These are phyloP conservation scores for Uropetala carovei DNA, from an alignment of 2,888 invertebrate genomes.

Conservation along the genomic window DNA sequence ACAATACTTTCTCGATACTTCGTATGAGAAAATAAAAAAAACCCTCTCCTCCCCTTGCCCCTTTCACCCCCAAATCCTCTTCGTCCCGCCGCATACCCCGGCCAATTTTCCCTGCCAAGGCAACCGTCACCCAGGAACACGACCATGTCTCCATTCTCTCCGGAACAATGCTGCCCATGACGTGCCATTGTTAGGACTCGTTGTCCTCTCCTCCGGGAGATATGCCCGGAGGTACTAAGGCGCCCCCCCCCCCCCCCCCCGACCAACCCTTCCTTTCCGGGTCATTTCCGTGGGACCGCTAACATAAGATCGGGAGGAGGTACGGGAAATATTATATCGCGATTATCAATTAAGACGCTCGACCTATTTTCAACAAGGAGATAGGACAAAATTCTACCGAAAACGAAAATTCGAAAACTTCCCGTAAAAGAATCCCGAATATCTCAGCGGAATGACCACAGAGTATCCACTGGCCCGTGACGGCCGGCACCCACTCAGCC, in stretches of 20 bases:
- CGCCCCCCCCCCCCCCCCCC: not conserved
- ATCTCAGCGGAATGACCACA: not conserved
- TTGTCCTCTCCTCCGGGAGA: not conserved
- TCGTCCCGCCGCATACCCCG: not conserved
- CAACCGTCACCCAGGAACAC: not conserved
- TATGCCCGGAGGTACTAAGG: not conserved
- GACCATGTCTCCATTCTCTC: not conserved
- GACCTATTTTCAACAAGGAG: not conserved
- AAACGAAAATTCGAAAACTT: too few species aligned
- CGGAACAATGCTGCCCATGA: not conserved
- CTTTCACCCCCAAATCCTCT: too few species aligned
- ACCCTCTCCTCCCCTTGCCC: too few species aligned
- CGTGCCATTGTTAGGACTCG: slow-evolving; percentile 10
- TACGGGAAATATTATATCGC: not conserved
- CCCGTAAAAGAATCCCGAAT: not conserved
- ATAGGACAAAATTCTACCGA: not conserved
- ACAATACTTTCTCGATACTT: too few species aligned
- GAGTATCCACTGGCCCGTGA: not conserved
- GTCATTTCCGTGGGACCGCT: not conserved
- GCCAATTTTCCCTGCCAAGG: not conserved
- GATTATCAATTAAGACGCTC: not conserved
- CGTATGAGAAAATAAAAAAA: too few species aligned
- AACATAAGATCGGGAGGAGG: not conserved
- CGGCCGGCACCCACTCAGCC: too few species aligned
- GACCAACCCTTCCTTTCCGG: slow-evolving; percentile 7